phyloP scores from a whole-genome alignment of 2,888 invertebrate species.

The Chymomyza caudatula region DNA sequence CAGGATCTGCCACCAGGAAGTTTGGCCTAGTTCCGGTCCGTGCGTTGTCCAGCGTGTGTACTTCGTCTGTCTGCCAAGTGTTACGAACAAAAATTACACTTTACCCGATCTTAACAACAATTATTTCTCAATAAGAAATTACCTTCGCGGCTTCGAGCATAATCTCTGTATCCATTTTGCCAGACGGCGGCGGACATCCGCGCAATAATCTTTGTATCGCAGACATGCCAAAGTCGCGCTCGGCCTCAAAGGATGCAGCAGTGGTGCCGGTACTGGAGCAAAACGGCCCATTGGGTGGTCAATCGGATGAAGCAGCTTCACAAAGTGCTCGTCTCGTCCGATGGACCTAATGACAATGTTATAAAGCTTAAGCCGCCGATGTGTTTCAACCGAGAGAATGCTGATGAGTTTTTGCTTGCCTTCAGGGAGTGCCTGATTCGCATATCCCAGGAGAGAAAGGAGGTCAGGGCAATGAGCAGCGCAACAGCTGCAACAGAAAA shows the following conservation, averaged over 20 bases:
- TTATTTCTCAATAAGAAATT: slow-evolving; percentile 24
- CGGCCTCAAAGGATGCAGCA: slow-evolving; percentile 46
- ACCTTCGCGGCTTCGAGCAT: slow-evolving; percentile 65
- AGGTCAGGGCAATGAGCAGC: slow-evolving; percentile 21
- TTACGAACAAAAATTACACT: neutral
- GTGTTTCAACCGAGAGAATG: slow-evolving; percentile 90
- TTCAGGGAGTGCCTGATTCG: slow-evolving; percentile 75
- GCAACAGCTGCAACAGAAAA: slow-evolving; percentile 40
- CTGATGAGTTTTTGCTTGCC: slow-evolving; percentile 84
- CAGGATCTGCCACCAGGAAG: slow-evolving; percentile 55
- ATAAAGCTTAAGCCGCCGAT: slow-evolving; percentile 97
- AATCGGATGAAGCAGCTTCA: slow-evolving; percentile 89
- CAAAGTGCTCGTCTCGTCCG: slow-evolving; percentile 91
- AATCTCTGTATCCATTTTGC: slow-evolving; percentile 58
- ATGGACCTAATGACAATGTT: slow-evolving; percentile 95
- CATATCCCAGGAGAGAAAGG: slow-evolving; percentile 57
- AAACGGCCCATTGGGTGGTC: slow-evolving; percentile 88
- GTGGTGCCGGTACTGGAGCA: slow-evolving; percentile 37
- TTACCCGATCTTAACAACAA: neutral
- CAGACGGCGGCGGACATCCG: slow-evolving; percentile 33
- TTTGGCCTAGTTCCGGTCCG: slow-evolving; percentile 30
- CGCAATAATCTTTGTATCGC: slow-evolving; percentile 64
- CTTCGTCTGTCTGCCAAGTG: slow-evolving; percentile 43
- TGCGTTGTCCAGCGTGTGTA: slow-evolving; percentile 49
- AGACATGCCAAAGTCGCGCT: slow-evolving; percentile 49